Evolutionary conservation across 1,140 invertebrate genomes (phyloP), one percentile per base, ranked within the genome.

Genomic region (Habropoda laboriosa): DNA sequence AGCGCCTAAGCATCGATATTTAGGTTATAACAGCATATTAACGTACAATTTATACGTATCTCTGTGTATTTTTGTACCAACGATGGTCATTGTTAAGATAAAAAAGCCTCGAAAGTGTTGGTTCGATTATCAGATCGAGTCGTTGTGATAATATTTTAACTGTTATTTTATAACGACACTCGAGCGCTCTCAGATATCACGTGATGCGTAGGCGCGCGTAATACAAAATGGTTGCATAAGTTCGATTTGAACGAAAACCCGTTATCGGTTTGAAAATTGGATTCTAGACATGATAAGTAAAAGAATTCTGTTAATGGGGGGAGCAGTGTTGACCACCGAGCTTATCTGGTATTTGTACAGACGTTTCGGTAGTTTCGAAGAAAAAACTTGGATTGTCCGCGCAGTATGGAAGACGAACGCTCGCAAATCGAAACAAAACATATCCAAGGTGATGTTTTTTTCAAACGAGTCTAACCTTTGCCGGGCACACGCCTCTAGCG

Each of bases 381-480:
- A 0, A 27, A 42, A 49, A 32, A 2, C 4, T 40, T 30, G 18
- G 3, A 49, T 51, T 4, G 68, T 8, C 0, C 7, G 7, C 12
- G 0, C 8, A 18, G 30, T 10, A n/a, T n/a, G 32, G 3, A 3
- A 32, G 30, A 27, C 8, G 2, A 27, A 35, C 4, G n/a, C 32
- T 7, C 3, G 35, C 7, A 16, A 27, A 5, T 6, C 24, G 18
- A 53, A 53, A 66, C 16, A 10, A 58, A 60, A 63, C 30, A 66
- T 86, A 3, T 45, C 16, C 24, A 85, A 90, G 49, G 85, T 89
- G 1, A 71, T 91, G 49, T 88, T 92, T 32, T 91, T 91, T 60
- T 75, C 84, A 0, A 85, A 86, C 8, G 77, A 87, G 4, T 81
- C 77, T 38, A 13, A 49, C 38, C 3, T 55, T 8, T 92, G 91